Percentiles rank a stretch among this genome's conserved stretches.
Conservation (phyloP, 2,113 vertebrate species). For the Paraplagusia blochii region DNA sequence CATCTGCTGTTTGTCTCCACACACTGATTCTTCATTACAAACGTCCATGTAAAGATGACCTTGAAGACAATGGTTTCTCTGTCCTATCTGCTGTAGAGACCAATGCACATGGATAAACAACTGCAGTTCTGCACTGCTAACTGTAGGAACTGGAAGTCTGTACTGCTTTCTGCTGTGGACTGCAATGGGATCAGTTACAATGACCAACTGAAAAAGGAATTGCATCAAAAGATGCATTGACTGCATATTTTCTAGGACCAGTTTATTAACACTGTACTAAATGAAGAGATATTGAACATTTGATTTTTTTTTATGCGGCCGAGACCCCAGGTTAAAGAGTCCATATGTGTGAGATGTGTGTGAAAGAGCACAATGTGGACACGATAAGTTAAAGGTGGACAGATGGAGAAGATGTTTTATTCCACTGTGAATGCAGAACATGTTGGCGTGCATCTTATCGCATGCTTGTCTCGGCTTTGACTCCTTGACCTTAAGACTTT, state of each 20-base stretch:
- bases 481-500: constrained; percentile 63
- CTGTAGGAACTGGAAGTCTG: constrained; percentile 25
- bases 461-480: constrained; percentile 69
- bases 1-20: constrained; percentile 10
- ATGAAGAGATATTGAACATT: constrained; percentile 10
- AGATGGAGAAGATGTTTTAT: constrained; percentile 2
- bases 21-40: constrained; percentile 26
- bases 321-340: not conserved
- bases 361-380: constrained; percentile 7
- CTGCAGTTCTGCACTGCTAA: constrained; percentile 15
- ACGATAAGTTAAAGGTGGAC: constrained; percentile 4
- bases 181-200: constrained; percentile 31
- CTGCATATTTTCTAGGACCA: constrained; percentile 19
- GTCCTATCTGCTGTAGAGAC: constrained; percentile 18
- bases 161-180: constrained; percentile 19
- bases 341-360: not conserved
- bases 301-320: not conserved
- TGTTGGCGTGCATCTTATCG: constrained; percentile 42
- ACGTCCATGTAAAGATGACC: not conserved
- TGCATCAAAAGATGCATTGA: constrained; percentile 10
- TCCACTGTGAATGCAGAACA: not conserved
- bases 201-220: constrained; percentile 25
- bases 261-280: constrained; percentile 16
- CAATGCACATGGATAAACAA: constrained; percentile 21
- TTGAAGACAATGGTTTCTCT: constrained; percentile 8